phyloP scores from a whole-genome alignment of 64 coral and sea anemone species.

The Dendrophyllia cribrosa region DNA sequence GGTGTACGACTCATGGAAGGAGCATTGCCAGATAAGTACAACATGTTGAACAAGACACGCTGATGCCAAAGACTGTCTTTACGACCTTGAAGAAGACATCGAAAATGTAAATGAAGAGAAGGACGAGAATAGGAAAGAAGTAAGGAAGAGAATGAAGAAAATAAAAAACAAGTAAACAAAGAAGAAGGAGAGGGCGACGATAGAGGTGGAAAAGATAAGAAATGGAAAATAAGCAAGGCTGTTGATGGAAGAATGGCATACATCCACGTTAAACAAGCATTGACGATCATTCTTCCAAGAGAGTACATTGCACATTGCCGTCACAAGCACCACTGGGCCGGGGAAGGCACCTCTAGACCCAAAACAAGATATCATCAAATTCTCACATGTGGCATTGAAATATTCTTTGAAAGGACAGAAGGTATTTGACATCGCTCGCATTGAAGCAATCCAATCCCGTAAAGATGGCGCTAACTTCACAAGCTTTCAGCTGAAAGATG shows the following conservation, averaged over 20 bases:
- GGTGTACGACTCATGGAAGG: neutral
- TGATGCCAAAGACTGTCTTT: neutral
- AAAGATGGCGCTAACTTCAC: neutral
- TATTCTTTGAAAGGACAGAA: neutral
- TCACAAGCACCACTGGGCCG: slow-evolving; percentile 58
- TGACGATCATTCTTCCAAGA: slow-evolving; percentile 53
- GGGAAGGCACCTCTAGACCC: slow-evolving; percentile 55
- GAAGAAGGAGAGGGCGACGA: neutral
- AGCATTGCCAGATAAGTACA: neutral
- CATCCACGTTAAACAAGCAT: slow-evolving; percentile 54
- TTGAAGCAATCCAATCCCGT: slow-evolving; percentile 48
- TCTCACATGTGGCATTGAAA: slow-evolving; percentile 51
- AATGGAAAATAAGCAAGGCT: slow-evolving; percentile 56
- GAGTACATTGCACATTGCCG: slow-evolving; percentile 61
- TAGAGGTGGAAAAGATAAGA: neutral
- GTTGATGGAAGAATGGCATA: neutral
- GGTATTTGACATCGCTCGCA: slow-evolving; percentile 33
- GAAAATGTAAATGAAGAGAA: neutral
- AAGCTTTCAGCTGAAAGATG: neutral
- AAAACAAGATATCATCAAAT: slow-evolving; percentile 60
- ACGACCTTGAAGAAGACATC: neutral
- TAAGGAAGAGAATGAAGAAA: neutral
- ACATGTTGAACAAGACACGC: neutral
- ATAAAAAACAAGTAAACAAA: neutral
- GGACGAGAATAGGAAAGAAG: neutral